phyloP scores from a whole-genome alignment of 2,888 invertebrate genomes.

The Hypsopygia costalis region DNA sequence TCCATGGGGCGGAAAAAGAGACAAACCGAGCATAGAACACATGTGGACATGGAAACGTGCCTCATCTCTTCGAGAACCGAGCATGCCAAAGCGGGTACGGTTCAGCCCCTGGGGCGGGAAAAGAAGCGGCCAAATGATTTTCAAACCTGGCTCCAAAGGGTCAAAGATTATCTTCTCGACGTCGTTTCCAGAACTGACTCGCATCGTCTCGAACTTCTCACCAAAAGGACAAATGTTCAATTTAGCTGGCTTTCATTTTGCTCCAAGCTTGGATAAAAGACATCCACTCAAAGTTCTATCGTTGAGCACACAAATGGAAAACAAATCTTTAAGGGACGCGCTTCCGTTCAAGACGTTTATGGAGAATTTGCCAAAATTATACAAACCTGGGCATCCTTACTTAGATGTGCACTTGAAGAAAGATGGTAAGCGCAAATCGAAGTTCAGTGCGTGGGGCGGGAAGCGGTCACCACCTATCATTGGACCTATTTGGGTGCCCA shows the following conservation, averaged over 20 bases:
- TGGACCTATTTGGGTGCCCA: conserved; percentile 71
- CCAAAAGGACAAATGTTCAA: conserved; percentile 40
- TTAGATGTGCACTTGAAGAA: conserved; percentile 59
- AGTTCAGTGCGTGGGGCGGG: conserved; percentile 73
- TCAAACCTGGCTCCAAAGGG: conserved; percentile 52
- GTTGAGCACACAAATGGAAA: conserved; percentile 44
- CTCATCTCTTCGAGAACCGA: conserved; percentile 51
- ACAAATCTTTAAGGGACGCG: conserved; percentile 42
- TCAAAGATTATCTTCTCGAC: conserved; percentile 59
- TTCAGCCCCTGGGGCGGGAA: conserved; percentile 76
- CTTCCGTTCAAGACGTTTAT: conserved; percentile 55
- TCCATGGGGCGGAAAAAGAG: conserved; percentile 70
- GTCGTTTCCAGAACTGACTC: conserved; percentile 55
- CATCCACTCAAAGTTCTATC: conserved; percentile 59
- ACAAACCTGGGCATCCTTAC: conserved; percentile 64
- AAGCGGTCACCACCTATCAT: conserved; percentile 69
- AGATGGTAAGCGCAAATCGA: conserved; percentile 70
- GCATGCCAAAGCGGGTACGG: conserved; percentile 69
- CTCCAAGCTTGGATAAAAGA: conserved; percentile 51
- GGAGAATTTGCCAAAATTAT: conserved; percentile 49
- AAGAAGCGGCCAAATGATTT: conserved; percentile 61
- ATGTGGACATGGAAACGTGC: conserved; percentile 69
- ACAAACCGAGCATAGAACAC: conserved; percentile 35
- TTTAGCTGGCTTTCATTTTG: conserved; percentile 51
- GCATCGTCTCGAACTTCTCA: conserved; percentile 53